These are phyloP conservation scores for Podarcis muralis DNA, from an alignment of 2,113 vertebrate genomes.

Conservation along the genomic window DNA sequence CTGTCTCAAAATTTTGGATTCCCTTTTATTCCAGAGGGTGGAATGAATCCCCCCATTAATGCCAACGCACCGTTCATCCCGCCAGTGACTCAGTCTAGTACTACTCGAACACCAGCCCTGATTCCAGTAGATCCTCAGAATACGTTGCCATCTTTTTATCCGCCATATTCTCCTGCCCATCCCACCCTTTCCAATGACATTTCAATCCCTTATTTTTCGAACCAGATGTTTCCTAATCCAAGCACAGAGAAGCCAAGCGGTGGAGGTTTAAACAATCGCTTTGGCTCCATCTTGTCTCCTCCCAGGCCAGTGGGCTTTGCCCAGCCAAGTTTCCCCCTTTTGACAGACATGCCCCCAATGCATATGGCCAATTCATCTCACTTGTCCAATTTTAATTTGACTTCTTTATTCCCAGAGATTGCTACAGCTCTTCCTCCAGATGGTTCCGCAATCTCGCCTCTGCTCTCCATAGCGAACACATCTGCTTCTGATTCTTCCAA, in stretches of 20 bases:
- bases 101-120: conserved; percentile 89
- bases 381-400: conserved; percentile 97
- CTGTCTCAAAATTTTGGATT: conserved; percentile 96
- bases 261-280: conserved; percentile 91
- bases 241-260: conserved; percentile 88
- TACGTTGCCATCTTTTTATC: conserved; percentile 93
- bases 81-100: conserved; percentile 88
- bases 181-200: conserved; percentile 95
- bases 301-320: conserved; percentile 95
- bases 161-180: conserved; percentile 96
- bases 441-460: conserved; percentile 94
- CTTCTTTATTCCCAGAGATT: conserved; percentile 96
- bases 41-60: conserved; percentile 96
- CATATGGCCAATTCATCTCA: conserved; percentile 93
- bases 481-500: conserved; percentile 93
- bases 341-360: conserved; percentile 95
- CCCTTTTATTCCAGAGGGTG: conserved; percentile 91
- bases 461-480: conserved; percentile 93
- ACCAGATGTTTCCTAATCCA: conserved; percentile 97
- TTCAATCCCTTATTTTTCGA: conserved; percentile 95
- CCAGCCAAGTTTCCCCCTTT: conserved; percentile 93
- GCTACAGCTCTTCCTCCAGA: conserved; percentile 93
- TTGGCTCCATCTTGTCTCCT: conserved; percentile 97
- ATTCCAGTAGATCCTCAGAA: conserved; percentile 96
- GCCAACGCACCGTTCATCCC: conserved; percentile 94